Percentiles rank a stretch among this genome's conserved stretches.
These are phyloP conservation scores for Lophius americanus DNA, from an alignment of 2,797 vertebrate species.

Conservation along the genomic window DNA sequence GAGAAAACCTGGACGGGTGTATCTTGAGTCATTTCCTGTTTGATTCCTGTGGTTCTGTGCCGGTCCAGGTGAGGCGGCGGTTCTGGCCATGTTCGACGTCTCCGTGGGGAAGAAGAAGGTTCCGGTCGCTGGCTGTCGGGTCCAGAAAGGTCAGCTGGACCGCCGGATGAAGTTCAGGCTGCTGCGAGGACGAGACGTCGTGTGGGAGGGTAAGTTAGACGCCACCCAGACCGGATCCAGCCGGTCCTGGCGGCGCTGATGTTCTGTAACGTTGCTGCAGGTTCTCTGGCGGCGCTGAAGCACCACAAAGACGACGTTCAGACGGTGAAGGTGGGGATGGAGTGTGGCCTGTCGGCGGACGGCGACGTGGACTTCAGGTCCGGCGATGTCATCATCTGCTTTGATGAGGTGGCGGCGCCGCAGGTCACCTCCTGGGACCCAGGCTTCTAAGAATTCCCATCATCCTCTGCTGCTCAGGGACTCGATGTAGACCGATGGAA, in stretches of 20 bases:
- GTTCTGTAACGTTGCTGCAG: slow-evolving; percentile 61
- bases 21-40: too few species aligned
- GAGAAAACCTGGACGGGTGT: background rate
- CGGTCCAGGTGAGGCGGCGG: slow-evolving; percentile 86
- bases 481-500: too few species aligned
- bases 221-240: background rate
- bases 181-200: slow-evolving; percentile 73
- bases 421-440: slow-evolving; percentile 92
- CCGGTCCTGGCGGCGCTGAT: background rate
- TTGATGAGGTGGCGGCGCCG: slow-evolving; percentile 76
- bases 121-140: slow-evolving; percentile 91
- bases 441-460: slow-evolving; percentile 82
- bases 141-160: slow-evolving; percentile 90
- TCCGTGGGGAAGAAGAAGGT: slow-evolving; percentile 90
- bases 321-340: slow-evolving; percentile 87
- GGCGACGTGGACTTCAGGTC: slow-evolving; percentile 77
- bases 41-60: background rate
- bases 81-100: slow-evolving; percentile 86
- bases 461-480: background rate
- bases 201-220: slow-evolving; percentile 89
- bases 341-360: slow-evolving; percentile 90
- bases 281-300: slow-evolving; percentile 85
- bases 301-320: slow-evolving; percentile 90
- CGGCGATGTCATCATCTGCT: slow-evolving; percentile 90
- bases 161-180: slow-evolving; percentile 86